Conservation (phyloP, 1,140 invertebrate genomes). For the Trypoxylus dichotomus region DNA sequence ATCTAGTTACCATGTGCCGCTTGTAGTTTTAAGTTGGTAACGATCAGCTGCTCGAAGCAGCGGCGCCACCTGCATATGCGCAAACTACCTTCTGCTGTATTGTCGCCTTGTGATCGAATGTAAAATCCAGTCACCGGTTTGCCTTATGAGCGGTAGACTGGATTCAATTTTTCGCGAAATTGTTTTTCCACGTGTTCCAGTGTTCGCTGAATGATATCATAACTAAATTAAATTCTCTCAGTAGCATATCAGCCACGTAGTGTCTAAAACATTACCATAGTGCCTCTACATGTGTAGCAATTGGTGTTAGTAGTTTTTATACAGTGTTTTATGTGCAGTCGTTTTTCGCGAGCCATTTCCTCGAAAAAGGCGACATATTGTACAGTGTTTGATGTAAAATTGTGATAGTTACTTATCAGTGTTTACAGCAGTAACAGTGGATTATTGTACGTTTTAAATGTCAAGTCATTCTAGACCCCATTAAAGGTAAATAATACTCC, state of each 20-base stretch:
- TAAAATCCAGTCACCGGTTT: not conserved
- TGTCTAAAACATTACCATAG: not conserved
- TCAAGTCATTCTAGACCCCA: not conserved
- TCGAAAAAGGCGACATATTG: slow-evolving; percentile 17
- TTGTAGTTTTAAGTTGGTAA: not conserved
- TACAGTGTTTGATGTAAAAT: not conserved
- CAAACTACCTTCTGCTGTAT: not conserved
- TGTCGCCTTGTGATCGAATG: not conserved
- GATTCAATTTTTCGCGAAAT: not conserved
- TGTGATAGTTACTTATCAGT: slow-evolving; percentile 9
- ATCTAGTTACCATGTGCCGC: not conserved
- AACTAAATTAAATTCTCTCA: not conserved
- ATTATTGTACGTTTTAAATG: slow-evolving; percentile 18
- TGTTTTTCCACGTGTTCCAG: slow-evolving; percentile 11
- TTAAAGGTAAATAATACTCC: slow-evolving; percentile 8
- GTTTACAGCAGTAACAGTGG: not conserved
- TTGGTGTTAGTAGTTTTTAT: not conserved
- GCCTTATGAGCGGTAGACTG: slow-evolving; percentile 4
- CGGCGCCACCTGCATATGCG: not conserved
- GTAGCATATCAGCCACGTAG: not conserved
- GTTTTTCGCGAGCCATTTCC: not conserved
- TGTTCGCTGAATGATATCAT: not conserved
- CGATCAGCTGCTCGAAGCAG: not conserved
- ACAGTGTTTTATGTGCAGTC: not conserved
- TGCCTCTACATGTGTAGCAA: not conserved